Conservation (phyloP, 2,797 vertebrate genomes). For the Semaprochilodus insignis region DNA sequence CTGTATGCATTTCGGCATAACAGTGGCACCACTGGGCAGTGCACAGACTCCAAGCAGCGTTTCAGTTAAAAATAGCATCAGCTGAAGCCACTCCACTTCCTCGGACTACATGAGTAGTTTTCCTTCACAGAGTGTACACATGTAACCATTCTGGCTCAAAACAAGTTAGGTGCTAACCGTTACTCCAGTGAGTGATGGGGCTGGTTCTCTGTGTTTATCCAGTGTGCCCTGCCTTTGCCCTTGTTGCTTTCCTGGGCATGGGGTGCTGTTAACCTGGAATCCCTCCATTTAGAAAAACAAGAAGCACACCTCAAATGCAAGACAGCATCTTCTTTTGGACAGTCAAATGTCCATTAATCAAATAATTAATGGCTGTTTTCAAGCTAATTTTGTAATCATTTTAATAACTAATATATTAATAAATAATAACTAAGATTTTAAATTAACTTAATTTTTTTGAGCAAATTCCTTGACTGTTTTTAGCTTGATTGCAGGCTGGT, state of each 20-base stretch:
- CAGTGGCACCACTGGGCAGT: conserved; percentile 44
- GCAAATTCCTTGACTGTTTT: too few species aligned
- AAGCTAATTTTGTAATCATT: not conserved
- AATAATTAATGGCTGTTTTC: not conserved
- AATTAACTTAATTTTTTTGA: too few species aligned
- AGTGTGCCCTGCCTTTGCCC: conserved; percentile 58
- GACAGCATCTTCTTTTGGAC: not conserved
- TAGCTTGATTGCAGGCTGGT: not conserved
- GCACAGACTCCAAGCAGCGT: conserved; percentile 27
- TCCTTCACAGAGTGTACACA: conserved; percentile 30
- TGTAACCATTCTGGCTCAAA: not conserved
- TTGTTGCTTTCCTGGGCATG: conserved; percentile 49
- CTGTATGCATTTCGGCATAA: conserved; percentile 46
- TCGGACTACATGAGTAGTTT: conserved; percentile 45
- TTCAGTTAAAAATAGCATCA: conserved; percentile 54
- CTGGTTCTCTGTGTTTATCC: conserved; percentile 55
- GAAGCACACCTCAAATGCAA: not conserved
- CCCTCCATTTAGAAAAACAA: not conserved
- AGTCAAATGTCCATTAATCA: not conserved
- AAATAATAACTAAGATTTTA: not conserved
- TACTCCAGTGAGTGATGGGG: conserved; percentile 38
- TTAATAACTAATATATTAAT: too few species aligned
- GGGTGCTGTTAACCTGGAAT: not conserved
- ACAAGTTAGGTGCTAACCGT: conserved; percentile 35
- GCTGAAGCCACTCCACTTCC: conserved; percentile 49